phyloP scores from a whole-genome alignment of 2,113 vertebrate species.

The Paratilapia polleni region DNA sequence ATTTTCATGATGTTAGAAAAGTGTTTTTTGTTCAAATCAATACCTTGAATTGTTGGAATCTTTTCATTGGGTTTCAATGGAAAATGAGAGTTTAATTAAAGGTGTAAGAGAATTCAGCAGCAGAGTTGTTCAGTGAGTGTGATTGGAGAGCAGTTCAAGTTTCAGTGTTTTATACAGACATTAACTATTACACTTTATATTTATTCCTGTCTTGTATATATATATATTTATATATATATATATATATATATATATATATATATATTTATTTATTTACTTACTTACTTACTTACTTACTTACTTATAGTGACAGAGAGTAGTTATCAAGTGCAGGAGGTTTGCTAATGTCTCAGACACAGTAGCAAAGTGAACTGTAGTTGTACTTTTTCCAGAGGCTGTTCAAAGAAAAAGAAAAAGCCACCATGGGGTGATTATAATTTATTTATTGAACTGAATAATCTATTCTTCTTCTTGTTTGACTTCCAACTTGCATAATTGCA shows the following conservation, averaged over 20 bases:
- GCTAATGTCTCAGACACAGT: not conserved
- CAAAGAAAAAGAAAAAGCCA: not conserved
- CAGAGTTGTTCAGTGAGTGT: constrained; percentile 5
- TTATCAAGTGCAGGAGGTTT: not conserved
- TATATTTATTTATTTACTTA: too few relatives aligned
- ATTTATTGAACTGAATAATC: not conserved
- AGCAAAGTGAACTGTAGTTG: not conserved
- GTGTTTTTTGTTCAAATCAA: not conserved
- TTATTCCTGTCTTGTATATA: not conserved
- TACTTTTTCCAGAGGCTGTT: not conserved
- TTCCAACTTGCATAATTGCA: not conserved
- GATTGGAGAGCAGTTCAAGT: not conserved
- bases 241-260: too few relatives aligned
- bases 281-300: too few relatives aligned
- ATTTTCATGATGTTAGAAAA: not conserved
- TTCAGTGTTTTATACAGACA: not conserved
- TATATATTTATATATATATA: too few relatives aligned
- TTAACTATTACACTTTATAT: not conserved
- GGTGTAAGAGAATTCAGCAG: not conserved
- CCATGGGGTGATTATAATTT: not conserved
- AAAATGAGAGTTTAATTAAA: constrained; percentile 7
- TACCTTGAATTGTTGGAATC: not conserved
- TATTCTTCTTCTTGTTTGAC: not conserved
- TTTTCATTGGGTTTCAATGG: not conserved
- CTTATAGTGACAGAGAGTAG: not conserved